phyloP scores from a whole-genome alignment of 2,113 vertebrate species.

The Ceyx melanurus region DNA sequence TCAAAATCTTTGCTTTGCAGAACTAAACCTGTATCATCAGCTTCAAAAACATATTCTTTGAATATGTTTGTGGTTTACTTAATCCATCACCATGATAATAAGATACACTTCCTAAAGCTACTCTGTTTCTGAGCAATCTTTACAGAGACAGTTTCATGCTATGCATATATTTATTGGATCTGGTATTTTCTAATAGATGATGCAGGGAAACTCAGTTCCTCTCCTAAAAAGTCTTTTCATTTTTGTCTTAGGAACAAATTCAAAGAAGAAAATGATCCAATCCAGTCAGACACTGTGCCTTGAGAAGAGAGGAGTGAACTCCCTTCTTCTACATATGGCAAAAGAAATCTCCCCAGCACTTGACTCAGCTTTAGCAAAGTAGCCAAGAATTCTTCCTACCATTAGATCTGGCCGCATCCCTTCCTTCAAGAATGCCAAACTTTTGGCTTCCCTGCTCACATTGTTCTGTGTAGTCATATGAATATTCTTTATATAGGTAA shows the following conservation, averaged over 20 bases:
- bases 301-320: not conserved
- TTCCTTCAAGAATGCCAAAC: not conserved
- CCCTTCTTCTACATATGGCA: not conserved
- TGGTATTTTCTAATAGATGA: not conserved
- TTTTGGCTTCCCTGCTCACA: conserved; percentile 14
- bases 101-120: conserved; percentile 60
- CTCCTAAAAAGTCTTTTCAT: conserved; percentile 19
- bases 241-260: conserved; percentile 37
- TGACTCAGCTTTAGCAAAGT: conserved; percentile 3
- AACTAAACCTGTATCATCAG: conserved; percentile 25
- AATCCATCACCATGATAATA: conserved; percentile 11
- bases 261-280: not conserved
- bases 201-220: not conserved
- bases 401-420: not conserved
- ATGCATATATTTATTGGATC: conserved; percentile 10
- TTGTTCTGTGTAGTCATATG: conserved; percentile 48
- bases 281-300: not conserved
- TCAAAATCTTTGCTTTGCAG: conserved; percentile 47
- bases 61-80: conserved; percentile 13
- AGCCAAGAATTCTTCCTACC: not conserved
- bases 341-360: conserved; percentile 12
- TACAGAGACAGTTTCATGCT: conserved; percentile 40
- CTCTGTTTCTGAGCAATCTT: conserved; percentile 58
- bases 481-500: conserved; percentile 64
- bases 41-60: conserved; percentile 40